These are phyloP conservation scores for Chrysopa pallens DNA, from an alignment of 1,140 invertebrate genomes.

Conservation along the genomic window DNA sequence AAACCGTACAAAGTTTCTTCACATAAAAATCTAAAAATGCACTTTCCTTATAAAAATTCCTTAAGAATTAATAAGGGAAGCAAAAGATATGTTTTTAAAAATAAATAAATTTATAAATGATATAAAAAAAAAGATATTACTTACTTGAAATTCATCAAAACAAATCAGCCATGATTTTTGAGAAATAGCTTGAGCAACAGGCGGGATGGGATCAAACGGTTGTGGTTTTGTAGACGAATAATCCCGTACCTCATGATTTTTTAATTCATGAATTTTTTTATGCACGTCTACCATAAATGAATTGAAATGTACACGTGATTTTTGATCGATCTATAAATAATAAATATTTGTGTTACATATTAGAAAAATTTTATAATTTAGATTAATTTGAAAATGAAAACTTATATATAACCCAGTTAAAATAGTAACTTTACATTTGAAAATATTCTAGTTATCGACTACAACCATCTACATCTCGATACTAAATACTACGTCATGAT, in stretches of 20 bases:
- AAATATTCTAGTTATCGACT: no score
- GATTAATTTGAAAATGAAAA: no score
- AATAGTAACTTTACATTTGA: no score
- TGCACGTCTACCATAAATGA: constrained; percentile 97
- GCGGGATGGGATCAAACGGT: constrained; percentile 85
- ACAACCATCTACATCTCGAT: no score
- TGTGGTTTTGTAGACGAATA: constrained; percentile 42
- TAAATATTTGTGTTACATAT: no score
- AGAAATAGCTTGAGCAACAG: constrained; percentile 76
- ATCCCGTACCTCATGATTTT: constrained; percentile 45
- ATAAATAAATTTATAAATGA: background rate
- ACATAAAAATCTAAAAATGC: no score
- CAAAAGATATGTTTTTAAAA: background rate
- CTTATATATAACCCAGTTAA: no score
- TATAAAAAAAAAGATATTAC: constrained; percentile 3
- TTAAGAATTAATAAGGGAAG: background rate
- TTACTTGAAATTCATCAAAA: constrained; percentile 98
- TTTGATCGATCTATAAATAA: constrained; percentile 33
- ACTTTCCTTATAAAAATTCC: no score
- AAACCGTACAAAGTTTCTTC: no score
- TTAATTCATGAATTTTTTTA: constrained; percentile 61
- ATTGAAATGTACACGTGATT: constrained; percentile 87
- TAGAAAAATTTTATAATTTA: no score
- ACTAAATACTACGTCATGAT: no score
- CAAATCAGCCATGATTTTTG: constrained; percentile 82